Conservation (phyloP, 2,113 vertebrate genomes). For the Mola mola region DNA sequence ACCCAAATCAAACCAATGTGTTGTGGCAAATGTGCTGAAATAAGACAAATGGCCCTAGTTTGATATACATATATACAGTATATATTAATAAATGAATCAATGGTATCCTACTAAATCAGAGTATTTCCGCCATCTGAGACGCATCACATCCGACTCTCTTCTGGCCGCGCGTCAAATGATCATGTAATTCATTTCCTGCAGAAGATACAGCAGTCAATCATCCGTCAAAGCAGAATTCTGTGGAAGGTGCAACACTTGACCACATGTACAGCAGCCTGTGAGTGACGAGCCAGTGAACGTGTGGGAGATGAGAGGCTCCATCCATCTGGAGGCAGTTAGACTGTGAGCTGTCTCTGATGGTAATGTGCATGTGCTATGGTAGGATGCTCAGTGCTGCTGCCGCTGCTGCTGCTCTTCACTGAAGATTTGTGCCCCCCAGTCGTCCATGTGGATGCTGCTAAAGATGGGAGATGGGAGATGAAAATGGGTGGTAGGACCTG, state of each 20-base stretch:
- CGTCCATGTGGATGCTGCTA: constrained; percentile 26
- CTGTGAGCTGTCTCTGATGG: constrained; percentile 37
- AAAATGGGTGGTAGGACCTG: constrained; percentile 18
- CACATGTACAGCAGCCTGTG: constrained; percentile 34
- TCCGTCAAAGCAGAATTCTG: background rate
- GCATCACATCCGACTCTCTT: background rate
- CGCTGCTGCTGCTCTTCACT: constrained; percentile 17
- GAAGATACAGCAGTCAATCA: constrained; percentile 37
- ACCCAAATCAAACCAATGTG: too few species aligned
- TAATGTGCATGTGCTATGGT: constrained; percentile 36
- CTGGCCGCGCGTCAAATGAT: constrained; percentile 34
- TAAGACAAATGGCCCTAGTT: too few species aligned
- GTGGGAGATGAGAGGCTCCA: constrained; percentile 16
- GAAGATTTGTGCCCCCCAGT: constrained; percentile 58
- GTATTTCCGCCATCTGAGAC: constrained; percentile 34
- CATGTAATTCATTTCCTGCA: constrained; percentile 54
- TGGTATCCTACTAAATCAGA: background rate
- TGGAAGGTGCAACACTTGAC: constrained; percentile 52
- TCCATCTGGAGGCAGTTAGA: constrained; percentile 71
- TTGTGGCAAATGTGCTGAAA: too few species aligned
- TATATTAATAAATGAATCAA: background rate
- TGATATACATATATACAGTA: too few species aligned
- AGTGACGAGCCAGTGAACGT: constrained; percentile 10
- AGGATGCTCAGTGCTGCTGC: constrained; percentile 50
- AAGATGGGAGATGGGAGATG: constrained; percentile 26